These are phyloP conservation scores for Junonia oenone DNA, from an alignment of 2,888 invertebrate genomes.

Conservation along the genomic window DNA sequence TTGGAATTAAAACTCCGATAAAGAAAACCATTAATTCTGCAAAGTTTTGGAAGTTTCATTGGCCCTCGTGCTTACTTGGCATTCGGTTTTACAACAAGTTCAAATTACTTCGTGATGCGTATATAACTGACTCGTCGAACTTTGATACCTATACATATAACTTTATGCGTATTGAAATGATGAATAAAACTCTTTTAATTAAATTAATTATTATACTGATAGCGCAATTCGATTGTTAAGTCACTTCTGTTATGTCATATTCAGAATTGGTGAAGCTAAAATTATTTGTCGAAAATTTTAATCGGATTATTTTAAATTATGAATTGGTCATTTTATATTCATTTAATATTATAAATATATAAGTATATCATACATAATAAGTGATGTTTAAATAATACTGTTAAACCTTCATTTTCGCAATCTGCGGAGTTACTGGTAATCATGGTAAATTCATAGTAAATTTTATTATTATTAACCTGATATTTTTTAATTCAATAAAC, in stretches of 20 bases:
- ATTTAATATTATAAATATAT: neutral
- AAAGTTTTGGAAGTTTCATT: slow-evolving; percentile 17
- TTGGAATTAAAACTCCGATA: slow-evolving; percentile 22
- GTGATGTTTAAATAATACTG: too few relatives aligned
- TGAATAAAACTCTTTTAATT: neutral
- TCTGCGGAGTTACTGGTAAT: too few relatives aligned
- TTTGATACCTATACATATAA: slow-evolving; percentile 23
- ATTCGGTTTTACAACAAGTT: slow-evolving; percentile 30
- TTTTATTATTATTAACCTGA: too few relatives aligned
- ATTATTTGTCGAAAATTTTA: neutral
- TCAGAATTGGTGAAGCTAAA: neutral
- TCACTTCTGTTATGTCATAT: neutral
- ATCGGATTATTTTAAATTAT: neutral
- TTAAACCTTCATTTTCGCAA: too few relatives aligned
- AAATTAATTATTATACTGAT: neutral
- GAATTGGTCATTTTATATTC: neutral
- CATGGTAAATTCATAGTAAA: too few relatives aligned
- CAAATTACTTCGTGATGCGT: slow-evolving; percentile 28
- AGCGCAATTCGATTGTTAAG: neutral
- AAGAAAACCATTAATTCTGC: slow-evolving; percentile 21
- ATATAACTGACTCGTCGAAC: slow-evolving; percentile 23
- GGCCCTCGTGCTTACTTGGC: slow-evolving; percentile 21
- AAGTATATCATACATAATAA: too few relatives aligned
- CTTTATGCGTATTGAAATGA: slow-evolving; percentile 7
- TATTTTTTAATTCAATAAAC: neutral